Base-by-base conservation (phyloP, 2,888 invertebrate genomes). In the Hyles lineata region DNA sequence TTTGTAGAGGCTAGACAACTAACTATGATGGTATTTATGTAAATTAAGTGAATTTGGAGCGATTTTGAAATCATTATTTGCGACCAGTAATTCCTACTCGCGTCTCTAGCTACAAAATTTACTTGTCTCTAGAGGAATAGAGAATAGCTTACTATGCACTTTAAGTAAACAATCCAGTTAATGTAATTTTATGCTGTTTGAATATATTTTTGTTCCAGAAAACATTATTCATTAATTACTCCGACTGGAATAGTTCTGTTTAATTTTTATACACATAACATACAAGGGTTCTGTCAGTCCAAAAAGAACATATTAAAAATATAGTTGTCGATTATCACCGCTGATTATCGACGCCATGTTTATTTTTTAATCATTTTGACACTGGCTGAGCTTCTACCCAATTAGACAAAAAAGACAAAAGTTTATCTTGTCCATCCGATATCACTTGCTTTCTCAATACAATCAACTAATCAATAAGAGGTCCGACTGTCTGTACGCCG, bases 391-490 rank as follows among this genome's bases (percentile, higher is more conserved):
- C 43, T 23, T 67, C 6, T 7, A 67, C 67, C 23, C 43, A 50
- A 17, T 67, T 23, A 50, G 43, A 43, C 17, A 67, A 67, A 50
- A 50, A 67, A 43, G 0, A 50, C 43, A 67, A 67, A 43, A 67
- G 63, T 43, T 50, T 50, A 67, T 67, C 67, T 67, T 23, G 23
- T 50, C 67, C 67, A 67, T 50, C 43, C 67, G 43, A 17, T 67
- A 43, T 67, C 67, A 67, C 67, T 67, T 67, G 67, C 67, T 67
- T 67, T 67, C 50, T 43, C 43, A 67, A 67, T 67, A 67, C 43
- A 67, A 67, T 67, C 67, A 67, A 67, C 67, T 50, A 67, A 67
- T 67, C 67, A 67, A 67, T 67, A 67, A 67, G n/a, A 50, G 43
- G 23, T 17, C 17, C 4, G 67, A 50, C 67, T 67, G 67, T 67